phyloP scores from a whole-genome alignment of 2,797 vertebrate species.

The Dallia pectoralis region DNA sequence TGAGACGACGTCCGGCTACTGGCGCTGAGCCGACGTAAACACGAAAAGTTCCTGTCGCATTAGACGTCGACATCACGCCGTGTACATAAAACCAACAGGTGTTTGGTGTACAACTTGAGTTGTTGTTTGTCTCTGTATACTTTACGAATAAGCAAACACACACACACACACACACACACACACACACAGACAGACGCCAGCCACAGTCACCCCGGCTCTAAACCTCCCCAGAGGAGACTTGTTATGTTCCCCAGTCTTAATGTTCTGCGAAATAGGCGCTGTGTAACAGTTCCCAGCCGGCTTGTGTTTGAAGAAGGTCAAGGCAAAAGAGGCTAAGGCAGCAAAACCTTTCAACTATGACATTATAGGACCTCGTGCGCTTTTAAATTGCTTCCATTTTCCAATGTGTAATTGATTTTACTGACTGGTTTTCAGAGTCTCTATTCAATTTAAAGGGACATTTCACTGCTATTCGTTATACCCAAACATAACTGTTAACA shows the following conservation, averaged over 20 bases:
- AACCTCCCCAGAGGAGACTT: not conserved
- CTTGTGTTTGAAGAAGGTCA: not conserved
- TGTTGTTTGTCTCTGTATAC: not conserved
- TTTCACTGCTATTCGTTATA: too few relatives aligned
- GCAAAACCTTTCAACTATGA: not conserved
- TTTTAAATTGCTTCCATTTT: not conserved
- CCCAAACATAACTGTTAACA: too few relatives aligned
- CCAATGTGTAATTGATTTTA: not conserved
- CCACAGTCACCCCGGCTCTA: not conserved
- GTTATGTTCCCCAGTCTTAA: too few relatives aligned
- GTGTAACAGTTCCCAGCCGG: too few relatives aligned
- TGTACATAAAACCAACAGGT: constrained; percentile 9
- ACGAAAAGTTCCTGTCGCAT: not conserved
- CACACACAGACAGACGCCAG: not conserved
- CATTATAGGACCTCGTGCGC: not conserved
- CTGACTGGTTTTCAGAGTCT: not conserved
- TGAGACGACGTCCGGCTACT: constrained; percentile 8
- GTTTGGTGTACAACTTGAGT: not conserved
- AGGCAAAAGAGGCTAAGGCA: not conserved
- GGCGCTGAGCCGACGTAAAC: not conserved
- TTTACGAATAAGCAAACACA: constrained; percentile 4
- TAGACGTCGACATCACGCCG: not conserved
- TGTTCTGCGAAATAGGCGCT: too few relatives aligned
- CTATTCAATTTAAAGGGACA: not conserved
- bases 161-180: not conserved